These are phyloP conservation scores for Nesoenas mayeri DNA, from an alignment of 2,113 vertebrate species.

Conservation along the genomic window DNA sequence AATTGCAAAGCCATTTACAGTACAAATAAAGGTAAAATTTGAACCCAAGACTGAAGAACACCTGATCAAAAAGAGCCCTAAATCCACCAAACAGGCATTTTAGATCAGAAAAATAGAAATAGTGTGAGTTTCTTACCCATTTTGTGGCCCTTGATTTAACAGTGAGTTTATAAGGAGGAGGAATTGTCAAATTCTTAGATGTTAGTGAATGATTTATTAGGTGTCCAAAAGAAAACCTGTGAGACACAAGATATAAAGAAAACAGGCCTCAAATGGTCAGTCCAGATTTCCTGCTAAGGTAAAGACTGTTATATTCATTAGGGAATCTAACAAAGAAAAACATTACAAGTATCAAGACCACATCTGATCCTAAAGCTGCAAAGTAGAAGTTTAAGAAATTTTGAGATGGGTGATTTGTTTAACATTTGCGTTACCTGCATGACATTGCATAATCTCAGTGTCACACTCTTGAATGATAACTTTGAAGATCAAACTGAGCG, in stretches of 20 bases:
- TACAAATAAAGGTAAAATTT: background rate
- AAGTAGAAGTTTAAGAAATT: conserved; percentile 52
- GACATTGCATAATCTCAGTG: conserved; percentile 57
- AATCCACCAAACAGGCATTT: background rate
- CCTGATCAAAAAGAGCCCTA: background rate
- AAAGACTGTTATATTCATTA: conserved; percentile 82
- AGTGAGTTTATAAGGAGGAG: background rate
- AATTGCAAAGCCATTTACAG: background rate
- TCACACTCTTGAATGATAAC: conserved; percentile 52
- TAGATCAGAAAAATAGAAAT: background rate
- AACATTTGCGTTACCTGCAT: conserved; percentile 63
- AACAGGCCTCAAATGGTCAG: conserved; percentile 75
- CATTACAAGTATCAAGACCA: conserved; percentile 43
- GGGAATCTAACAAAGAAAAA: conserved; percentile 69
- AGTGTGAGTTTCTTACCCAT: background rate
- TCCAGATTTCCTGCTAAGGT: conserved; percentile 77
- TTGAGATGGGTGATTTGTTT: conserved; percentile 61
- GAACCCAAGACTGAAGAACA: background rate
- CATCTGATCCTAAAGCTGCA: background rate
- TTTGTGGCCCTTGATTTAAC: conserved; percentile 38
- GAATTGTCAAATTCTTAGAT: conserved; percentile 72
- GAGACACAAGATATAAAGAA: conserved; percentile 74
- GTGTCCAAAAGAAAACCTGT: conserved; percentile 73
- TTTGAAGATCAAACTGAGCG: conserved; percentile 63
- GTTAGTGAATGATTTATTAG: conserved; percentile 79